These are phyloP conservation scores for Recurvirostra avosetta DNA, from an alignment of 2,113 vertebrate genomes.

Conservation along the genomic window DNA sequence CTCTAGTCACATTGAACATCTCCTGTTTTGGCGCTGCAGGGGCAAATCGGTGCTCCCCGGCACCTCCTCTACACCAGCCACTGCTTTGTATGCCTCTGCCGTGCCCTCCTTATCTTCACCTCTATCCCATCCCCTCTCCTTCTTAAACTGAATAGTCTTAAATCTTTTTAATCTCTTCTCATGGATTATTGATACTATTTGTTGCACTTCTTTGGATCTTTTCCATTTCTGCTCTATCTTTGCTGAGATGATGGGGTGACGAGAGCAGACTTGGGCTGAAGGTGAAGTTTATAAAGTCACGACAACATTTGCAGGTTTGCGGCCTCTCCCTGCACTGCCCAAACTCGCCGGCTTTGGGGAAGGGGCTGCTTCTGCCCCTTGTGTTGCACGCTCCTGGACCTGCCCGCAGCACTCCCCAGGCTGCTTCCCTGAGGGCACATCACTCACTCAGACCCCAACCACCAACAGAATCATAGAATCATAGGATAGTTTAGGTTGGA, in stretches of 20 bases:
- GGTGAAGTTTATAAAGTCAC: neutral
- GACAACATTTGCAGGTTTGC: neutral
- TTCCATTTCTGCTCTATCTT: neutral
- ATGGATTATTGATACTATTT: slow-evolving; percentile 52
- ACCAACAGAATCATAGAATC: neutral
- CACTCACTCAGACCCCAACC: neutral
- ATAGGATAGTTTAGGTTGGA: no score
- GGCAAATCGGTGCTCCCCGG: neutral
- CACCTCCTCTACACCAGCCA: neutral
- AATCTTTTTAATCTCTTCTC: slow-evolving; percentile 20
- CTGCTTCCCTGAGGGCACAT: neutral
- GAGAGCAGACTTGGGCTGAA: neutral
- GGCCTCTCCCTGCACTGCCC: neutral
- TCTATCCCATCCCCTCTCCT: neutral
- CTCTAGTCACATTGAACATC: neutral
- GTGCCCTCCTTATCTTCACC: neutral
- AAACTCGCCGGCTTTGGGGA: neutral
- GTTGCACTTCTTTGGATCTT: slow-evolving; percentile 25
- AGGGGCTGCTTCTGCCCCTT: neutral
- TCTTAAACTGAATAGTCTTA: neutral
- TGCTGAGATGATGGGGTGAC: neutral
- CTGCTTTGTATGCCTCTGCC: neutral
- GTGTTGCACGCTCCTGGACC: neutral
- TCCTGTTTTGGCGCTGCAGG: neutral
- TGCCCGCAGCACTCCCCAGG: neutral